Evolutionary conservation across 2,113 vertebrate species (phyloP).

Genomic region (Mirounga angustirostris): DNA sequence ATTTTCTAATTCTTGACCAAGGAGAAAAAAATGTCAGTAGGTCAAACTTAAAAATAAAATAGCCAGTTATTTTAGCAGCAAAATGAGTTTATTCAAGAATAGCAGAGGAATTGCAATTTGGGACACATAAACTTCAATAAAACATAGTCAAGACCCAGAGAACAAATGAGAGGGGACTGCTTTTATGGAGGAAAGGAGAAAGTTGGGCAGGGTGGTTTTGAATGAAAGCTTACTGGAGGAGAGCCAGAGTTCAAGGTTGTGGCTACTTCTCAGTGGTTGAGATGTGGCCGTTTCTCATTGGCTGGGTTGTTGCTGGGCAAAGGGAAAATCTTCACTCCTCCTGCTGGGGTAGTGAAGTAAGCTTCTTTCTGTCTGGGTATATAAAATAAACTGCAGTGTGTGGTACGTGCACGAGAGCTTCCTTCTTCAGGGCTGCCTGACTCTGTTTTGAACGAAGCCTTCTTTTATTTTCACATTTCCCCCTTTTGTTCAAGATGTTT

Average conservation of each 20-base stretch:
- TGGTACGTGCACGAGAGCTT: not conserved
- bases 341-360: not conserved
- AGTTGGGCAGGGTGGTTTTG: not conserved
- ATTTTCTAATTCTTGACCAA: not conserved
- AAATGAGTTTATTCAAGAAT: not conserved
- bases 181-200: not conserved
- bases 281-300: not conserved
- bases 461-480: not conserved
- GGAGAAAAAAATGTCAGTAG: not conserved
- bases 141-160: not conserved
- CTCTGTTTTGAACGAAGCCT: not conserved
- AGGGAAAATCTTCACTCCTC: not conserved
- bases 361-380: not conserved
- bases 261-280: not conserved
- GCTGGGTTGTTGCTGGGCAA: not conserved
- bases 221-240: not conserved
- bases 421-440: not conserved
- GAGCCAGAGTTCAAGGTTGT: not conserved
- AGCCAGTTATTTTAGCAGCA: not conserved
- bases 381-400: not conserved
- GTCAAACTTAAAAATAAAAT: not conserved
- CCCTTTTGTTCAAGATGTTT: not conserved
- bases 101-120: not conserved
- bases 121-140: not conserved
- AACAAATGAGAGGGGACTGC: not conserved